Base-by-base conservation (phyloP, 2,113 vertebrate genomes). In the cattle (Bos taurus) region DNA sequence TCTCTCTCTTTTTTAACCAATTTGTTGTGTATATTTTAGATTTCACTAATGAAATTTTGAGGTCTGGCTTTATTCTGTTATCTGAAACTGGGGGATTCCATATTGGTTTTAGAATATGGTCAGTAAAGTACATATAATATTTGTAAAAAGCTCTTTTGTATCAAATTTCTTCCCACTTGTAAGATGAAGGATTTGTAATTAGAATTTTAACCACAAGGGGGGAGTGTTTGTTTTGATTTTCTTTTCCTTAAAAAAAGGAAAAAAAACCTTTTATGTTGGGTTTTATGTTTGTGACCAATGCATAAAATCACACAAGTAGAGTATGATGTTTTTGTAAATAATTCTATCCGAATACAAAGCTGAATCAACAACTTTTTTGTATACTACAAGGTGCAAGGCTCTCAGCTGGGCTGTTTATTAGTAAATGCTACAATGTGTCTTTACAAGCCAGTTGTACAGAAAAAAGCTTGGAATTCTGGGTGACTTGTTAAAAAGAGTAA, bases 401-500 rank as follows among this genome's bases (percentile, higher is more conserved):
- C 2, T 54, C 30, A 25, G 8, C 21, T 67, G 14, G 15, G 23
- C 36, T 83, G 2, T 98, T 98, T 93, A 97, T 98, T 54, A 97
- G 83, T 86, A 94, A 43, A 95, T 90, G 80, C 97, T 97, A 94
- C 94, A 97, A 93, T 90, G 85, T n/a, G 91, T 90, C 97, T 98
- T 88, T 96, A 88, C 74, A 96, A 98, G 33, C 89, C 89, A 98
- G 95, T 93, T 95, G 64, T 96, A 96, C 40, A 94, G 92, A 95
- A 98, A 97, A 40, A 43, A 59, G 17, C 77, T 97, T 93, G 97
- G 97, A 97, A 98, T 97, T 97, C 87, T 97, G 97, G 83, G 95
- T 98, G 97, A 98, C 98, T 92, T 98, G 96, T 98, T 98, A 96
- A 97, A 97, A 93, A 67, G 5, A 98, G 96, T 97, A 98, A 94